Conservation (phyloP, 2,888 invertebrate genomes). For the Thyatira batis region DNA sequence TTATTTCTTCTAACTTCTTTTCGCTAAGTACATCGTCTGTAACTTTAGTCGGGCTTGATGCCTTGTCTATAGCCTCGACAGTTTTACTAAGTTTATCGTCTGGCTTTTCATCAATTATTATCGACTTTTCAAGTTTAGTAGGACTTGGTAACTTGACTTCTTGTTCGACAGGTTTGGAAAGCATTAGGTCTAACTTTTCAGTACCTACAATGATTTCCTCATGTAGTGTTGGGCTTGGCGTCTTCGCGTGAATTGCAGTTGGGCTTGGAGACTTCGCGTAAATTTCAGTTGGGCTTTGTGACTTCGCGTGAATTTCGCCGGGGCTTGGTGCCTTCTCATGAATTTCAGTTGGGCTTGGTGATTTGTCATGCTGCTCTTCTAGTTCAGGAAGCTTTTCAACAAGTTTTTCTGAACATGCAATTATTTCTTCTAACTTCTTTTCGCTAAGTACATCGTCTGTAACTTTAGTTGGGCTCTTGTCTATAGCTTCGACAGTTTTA, state of each 20-base stretch:
- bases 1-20: too few species aligned
- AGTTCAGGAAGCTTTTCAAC: too few species aligned
- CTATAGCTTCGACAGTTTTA: neutral
- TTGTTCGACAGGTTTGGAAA: too few species aligned
- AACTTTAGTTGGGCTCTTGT: constrained; percentile 11
- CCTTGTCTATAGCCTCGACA: too few species aligned
- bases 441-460: constrained; percentile 5
- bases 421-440: neutral
- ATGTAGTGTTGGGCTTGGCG: neutral
- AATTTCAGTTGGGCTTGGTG: neutral
- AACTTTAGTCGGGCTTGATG: neutral
- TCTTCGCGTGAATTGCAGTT: constrained; percentile 1
- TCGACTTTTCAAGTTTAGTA: constrained; percentile 5
- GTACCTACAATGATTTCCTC: constrained; percentile 5
- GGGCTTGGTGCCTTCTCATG: constrained; percentile 3
- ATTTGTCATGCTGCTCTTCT: neutral
- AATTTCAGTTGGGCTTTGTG: constrained; percentile 2
- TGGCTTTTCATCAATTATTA: constrained; percentile 13
- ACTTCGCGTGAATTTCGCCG: constrained; percentile 4
- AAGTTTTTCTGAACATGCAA: too few species aligned
- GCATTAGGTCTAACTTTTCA: too few species aligned
- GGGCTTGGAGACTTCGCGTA: constrained; percentile 7
- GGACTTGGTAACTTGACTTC: constrained; percentile 1
- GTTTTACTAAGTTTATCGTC: constrained; percentile 13
- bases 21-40: constrained; percentile 8